Evolutionary conservation across 2,113 vertebrate genomes (phyloP).

Genomic region (Ciconia stormi): DNA sequence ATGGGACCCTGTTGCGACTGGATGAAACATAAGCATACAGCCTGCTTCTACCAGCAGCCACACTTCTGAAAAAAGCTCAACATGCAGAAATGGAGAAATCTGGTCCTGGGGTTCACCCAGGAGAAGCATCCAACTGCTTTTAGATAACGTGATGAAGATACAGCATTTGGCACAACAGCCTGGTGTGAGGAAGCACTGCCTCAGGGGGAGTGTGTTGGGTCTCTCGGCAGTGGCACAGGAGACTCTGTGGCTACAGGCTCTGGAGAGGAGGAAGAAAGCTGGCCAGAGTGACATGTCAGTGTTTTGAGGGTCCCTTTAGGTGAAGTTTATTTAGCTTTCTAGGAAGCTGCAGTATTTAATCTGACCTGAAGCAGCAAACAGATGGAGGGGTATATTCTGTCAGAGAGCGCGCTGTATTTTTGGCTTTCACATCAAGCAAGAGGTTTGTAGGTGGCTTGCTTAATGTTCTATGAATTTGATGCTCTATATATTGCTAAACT

Average conservation of each 20-base stretch:
- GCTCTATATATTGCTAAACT: neutral
- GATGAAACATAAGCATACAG: accelerated
- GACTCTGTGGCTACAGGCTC: neutral
- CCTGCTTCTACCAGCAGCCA: neutral
- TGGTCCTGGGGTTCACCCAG: neutral
- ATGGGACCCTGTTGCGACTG: accelerated
- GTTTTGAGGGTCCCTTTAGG: neutral
- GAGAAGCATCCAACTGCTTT: neutral
- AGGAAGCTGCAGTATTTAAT: neutral
- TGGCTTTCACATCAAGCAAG: constrained; percentile 31
- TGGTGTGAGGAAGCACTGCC: neutral
- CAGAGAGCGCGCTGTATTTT: neutral
- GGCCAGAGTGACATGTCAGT: neutral
- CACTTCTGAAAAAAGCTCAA: neutral
- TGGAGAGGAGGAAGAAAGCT: neutral
- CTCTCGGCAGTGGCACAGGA: neutral
- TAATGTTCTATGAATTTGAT: neutral
- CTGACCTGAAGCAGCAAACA: constrained; percentile 38
- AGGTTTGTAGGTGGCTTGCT: constrained; percentile 17
- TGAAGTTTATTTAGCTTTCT: constrained; percentile 13
- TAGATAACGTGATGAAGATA: neutral
- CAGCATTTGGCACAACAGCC: neutral
- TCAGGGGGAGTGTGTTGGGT: neutral
- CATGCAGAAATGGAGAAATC: neutral
- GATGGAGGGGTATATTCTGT: constrained; percentile 19